These are phyloP conservation scores for Pseudopleuronectes americanus DNA, from an alignment of 2,797 vertebrate species.

Conservation along the genomic window DNA sequence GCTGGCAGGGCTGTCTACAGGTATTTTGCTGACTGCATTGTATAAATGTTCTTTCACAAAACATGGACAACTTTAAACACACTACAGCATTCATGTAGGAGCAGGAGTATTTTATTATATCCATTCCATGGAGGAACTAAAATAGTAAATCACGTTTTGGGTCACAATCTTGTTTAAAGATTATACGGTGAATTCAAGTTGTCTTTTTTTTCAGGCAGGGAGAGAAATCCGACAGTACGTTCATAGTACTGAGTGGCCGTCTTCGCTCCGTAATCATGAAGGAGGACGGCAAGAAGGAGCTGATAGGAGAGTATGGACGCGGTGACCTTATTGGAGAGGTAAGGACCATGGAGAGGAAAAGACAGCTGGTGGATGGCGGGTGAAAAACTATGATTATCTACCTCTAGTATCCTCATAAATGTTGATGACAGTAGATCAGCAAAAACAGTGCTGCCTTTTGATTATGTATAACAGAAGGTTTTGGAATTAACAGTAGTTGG, in stretches of 20 bases:
- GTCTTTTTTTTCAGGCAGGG: constrained; percentile 83
- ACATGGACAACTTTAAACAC: background rate
- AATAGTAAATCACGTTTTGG: background rate
- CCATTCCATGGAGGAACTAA: background rate
- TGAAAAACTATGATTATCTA: constrained; percentile 15
- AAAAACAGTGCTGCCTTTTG: background rate
- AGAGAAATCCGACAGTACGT: constrained; percentile 95
- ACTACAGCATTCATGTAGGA: background rate
- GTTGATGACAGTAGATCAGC: constrained; percentile 9
- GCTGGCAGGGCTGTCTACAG: constrained; percentile 95
- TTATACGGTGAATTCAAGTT: constrained; percentile 23
- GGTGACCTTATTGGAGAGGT: constrained; percentile 97
- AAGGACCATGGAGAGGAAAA: constrained; percentile 57
- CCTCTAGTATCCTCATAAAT: constrained; percentile 11
- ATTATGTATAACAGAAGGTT: constrained; percentile 6
- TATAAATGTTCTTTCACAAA: background rate
- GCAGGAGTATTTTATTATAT: background rate
- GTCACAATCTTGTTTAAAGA: constrained; percentile 8
- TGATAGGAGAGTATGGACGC: constrained; percentile 93
- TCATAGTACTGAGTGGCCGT: constrained; percentile 94
- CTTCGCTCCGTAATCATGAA: constrained; percentile 93
- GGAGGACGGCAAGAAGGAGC: constrained; percentile 95
- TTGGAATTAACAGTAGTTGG: constrained; percentile 15
- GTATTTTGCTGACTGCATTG: constrained; percentile 58
- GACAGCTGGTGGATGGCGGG: background rate